Conservation (phyloP, 2,888 invertebrate genomes). For the Erebia ligea region DNA sequence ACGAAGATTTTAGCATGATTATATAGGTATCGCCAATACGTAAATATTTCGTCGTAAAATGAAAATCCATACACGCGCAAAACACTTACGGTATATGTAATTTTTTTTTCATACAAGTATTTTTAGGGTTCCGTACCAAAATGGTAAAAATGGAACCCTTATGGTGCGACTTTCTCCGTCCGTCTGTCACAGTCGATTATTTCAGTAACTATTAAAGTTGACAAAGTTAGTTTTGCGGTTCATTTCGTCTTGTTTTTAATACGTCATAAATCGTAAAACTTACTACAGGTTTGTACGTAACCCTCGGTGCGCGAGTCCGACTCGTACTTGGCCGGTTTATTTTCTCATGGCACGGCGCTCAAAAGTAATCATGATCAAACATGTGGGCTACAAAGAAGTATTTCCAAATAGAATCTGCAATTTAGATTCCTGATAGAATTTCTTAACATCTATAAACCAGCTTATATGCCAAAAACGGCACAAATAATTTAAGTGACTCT, state of each 20-base stretch:
- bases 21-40: background rate
- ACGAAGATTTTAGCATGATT: constrained; percentile 12
- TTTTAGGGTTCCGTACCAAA: too few species aligned
- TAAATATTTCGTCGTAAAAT: background rate
- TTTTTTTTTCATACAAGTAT: background rate
- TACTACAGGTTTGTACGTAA: too few species aligned
- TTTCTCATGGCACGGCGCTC: background rate
- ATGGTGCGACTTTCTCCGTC: too few species aligned
- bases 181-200: too few species aligned
- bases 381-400: background rate
- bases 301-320: too few species aligned
- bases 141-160: too few species aligned
- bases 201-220: too few species aligned
- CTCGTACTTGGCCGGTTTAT: too few species aligned
- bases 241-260: too few species aligned
- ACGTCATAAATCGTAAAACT: too few species aligned
- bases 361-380: background rate
- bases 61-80: background rate
- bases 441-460: constrained; percentile 3
- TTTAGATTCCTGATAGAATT: constrained; percentile 20
- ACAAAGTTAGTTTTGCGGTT: too few species aligned
- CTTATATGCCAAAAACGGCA: constrained; percentile 18
- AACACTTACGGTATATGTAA: background rate
- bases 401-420: constrained; percentile 16
- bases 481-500: constrained; percentile 22